phyloP scores from a whole-genome alignment of 2,888 invertebrate genomes.

The Tachystola acroxantha region DNA sequence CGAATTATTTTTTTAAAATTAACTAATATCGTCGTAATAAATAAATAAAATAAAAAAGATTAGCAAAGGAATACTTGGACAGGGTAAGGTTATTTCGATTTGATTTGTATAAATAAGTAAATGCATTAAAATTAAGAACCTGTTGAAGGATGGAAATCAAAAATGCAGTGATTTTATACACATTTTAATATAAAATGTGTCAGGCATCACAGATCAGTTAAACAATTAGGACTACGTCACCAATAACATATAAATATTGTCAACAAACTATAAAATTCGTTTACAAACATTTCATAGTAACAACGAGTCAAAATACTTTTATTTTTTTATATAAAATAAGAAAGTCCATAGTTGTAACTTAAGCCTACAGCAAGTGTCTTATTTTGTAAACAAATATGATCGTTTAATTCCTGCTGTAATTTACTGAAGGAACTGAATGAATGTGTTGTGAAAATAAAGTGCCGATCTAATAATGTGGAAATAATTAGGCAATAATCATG shows the following conservation, averaged over 20 bases:
- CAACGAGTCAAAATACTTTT: neutral
- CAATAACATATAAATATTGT: neutral
- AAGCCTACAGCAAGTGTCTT: too few relatives aligned
- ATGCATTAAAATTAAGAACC: neutral
- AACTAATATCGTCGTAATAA: too few relatives aligned
- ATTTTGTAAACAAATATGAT: too few relatives aligned
- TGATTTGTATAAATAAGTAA: slow-evolving; percentile 7
- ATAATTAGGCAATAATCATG: too few relatives aligned
- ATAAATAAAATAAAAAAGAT: too few relatives aligned
- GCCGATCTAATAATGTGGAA: too few relatives aligned
- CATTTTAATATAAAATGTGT: slow-evolving; percentile 77
- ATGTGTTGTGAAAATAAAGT: too few relatives aligned
- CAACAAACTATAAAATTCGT: neutral
- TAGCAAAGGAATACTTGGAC: neutral
- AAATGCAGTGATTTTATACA: slow-evolving; percentile 48
- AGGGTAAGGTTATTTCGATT: neutral
- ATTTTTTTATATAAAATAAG: too few relatives aligned
- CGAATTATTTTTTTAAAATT: too few relatives aligned
- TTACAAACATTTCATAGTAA: neutral
- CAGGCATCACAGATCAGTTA: slow-evolving; percentile 56
- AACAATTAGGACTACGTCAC: slow-evolving; percentile 5
- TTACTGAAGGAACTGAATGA: too few relatives aligned
- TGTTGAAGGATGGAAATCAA: slow-evolving; percentile 39
- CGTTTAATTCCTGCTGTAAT: too few relatives aligned
- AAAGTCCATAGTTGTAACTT: too few relatives aligned